Evolutionary conservation across 2,888 invertebrate genomes (phyloP), one percentile per base, ranked within the genome.

Genomic region (Drosophila leonis): DNA sequence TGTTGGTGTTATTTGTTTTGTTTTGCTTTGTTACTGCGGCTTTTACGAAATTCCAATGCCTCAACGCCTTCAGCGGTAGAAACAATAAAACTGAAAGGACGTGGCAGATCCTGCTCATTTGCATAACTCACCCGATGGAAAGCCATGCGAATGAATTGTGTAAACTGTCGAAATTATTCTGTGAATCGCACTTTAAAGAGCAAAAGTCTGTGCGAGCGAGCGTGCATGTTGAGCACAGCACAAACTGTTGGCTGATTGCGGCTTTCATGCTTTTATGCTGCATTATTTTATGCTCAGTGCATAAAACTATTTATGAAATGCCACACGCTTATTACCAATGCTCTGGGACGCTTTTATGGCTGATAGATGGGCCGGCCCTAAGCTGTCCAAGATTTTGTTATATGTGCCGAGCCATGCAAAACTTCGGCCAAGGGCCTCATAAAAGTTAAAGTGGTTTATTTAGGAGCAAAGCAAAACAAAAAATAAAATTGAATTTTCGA

Each of bases 251-350:
- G 20, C 52, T 63, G 72, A 86, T 86, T 75, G 75, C 49, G 72
- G 54, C 61, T 73, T 71, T 80, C 67, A 72, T 70, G 68, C 31
- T 62, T 65, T 81, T 65, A 64, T 66, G 70, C 67, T 68, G 65
- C 62, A 66, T 57, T 56, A 35, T 65, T 76, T 73, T 64, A 78
- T 71, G 66, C 10, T 41, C 27, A 24, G 27, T 63, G 64, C 75
- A 84, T 82, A 80, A 87, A 83, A 83, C 83, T 83, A 86, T 83
- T 83, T 83, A 84, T 73, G 80, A 83, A 83, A 86, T 62, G 54
- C 67, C 75, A 51, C 62, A 41, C 48, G 63, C 60, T 63, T 56
- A 33, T 52, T 46, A 51, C 44, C 64, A 57, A 29, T 20, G 49
- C 35, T 37, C 12, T 44, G 24, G 10, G n/a, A 6, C 31, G 33